These are phyloP conservation scores for Spilarctia lutea DNA, from an alignment of 2,888 invertebrate species.

Conservation along the genomic window DNA sequence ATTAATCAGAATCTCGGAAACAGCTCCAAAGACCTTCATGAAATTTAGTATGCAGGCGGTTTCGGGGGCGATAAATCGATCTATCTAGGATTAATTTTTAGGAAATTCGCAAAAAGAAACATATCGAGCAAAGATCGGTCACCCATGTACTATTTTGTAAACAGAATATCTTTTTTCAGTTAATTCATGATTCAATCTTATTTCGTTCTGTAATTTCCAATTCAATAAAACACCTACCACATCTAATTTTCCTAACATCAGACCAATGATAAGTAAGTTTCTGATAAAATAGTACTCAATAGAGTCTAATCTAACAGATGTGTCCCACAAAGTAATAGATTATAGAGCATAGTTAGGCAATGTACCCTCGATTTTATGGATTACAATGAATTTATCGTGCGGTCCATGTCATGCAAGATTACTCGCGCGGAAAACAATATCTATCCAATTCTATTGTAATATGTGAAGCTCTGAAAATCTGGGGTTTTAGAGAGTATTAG, in stretches of 20 bases:
- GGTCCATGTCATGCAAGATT: constrained; percentile 25
- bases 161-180: not conserved
- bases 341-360: not conserved
- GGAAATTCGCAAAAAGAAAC: too few species aligned
- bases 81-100: too few species aligned
- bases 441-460: constrained; percentile 22
- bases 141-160: not conserved
- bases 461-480: constrained; percentile 9
- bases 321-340: not conserved
- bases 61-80: too few species aligned
- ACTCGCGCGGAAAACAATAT: constrained; percentile 32
- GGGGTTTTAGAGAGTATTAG: constrained; percentile 22
- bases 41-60: too few species aligned
- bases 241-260: not conserved
- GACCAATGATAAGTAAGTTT: not conserved
- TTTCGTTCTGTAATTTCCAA: too few species aligned
- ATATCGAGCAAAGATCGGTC: too few species aligned
- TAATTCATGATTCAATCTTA: not conserved
- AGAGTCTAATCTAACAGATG: not conserved
- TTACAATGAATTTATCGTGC: constrained; percentile 35
- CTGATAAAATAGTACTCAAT: not conserved
- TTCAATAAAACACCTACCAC: not conserved
- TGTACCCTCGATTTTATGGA: constrained; percentile 10
- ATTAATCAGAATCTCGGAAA: too few species aligned
- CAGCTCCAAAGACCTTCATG: too few species aligned